Evolutionary conservation across 1,140 invertebrate species (phyloP), one percentile per base, ranked within the genome.

Genomic region (Thalassaphorura encarpata): DNA sequence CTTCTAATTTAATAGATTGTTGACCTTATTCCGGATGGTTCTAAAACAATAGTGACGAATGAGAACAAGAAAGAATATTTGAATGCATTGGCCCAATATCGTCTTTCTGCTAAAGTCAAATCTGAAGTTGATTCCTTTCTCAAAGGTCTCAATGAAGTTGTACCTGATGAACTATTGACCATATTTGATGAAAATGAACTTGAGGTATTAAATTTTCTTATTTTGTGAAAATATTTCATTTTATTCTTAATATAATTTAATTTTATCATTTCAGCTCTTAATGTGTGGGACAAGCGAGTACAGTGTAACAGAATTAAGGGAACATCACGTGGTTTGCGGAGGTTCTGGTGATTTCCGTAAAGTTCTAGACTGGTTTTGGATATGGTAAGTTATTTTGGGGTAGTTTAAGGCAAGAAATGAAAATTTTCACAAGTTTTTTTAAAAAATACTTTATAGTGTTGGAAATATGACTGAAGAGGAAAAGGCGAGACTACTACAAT

Each of bases 141-240:
- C 16, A 84, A 84, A 66, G 92, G 91, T 2, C 78, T 96, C 18
- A 88, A 89, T 71, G 83, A 89, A 69, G 89, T 93, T 64, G 66
- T 70, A 26, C 90, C 91, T 1, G 89, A 92, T 71, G 89, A 92
- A 74, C 76, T 96, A 60, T 76, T 95, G 48, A 88, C 87, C 68
- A 93, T 93, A 69, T 95, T 96, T 74, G 91, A 95, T 74, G 92
- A 96, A 73, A 93, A 93, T 74, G 91, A 96, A 75, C 75, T 95
- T 18, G 91, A 96, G 83, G 88, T 92, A 71, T 71, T 42, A 28
- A 28, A 41, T 31, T 19, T 28, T 16, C 26, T 41, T 29, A 36
- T 23, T 16, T 33, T 26, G 18, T 58, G 6, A 23, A 39, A 24
- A n/a, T 46, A 16, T 21, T 47, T 51, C 40, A 23, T 23, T 43